Evolutionary conservation across 2,113 vertebrate genomes (phyloP).

Genomic region (Ammospiza caudacuta): DNA sequence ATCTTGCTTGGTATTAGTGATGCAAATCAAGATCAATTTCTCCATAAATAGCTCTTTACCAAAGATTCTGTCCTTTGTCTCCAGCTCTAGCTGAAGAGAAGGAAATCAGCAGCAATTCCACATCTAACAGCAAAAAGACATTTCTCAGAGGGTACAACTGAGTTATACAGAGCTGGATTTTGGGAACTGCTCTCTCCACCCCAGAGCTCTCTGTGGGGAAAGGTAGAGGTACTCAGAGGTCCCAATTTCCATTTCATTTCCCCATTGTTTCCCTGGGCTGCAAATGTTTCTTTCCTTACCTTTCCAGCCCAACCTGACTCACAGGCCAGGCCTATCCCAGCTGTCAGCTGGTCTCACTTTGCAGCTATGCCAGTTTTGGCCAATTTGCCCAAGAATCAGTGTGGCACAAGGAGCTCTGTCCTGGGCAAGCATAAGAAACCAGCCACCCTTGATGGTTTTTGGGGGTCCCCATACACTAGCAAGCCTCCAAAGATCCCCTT

Average conservation of each 20-base stretch:
- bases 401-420: neutral
- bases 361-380: neutral
- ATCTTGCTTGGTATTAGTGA: neutral
- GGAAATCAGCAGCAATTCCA: neutral
- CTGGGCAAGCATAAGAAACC: neutral
- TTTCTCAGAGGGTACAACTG: neutral
- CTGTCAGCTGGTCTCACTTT: neutral
- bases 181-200: neutral
- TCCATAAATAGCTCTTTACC: neutral
- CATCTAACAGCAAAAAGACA: neutral
- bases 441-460: neutral
- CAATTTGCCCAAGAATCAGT: neutral
- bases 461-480: fast-evolving
- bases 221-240: neutral
- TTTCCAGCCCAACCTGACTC: neutral
- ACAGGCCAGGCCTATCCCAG: neutral
- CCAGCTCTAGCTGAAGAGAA: neutral
- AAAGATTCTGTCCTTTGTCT: neutral
- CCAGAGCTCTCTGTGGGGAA: neutral
- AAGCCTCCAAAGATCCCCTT: neutral
- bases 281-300: neutral
- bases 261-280: neutral
- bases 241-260: neutral
- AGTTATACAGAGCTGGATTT: neutral
- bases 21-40: slow-evolving; percentile 1